These are phyloP conservation scores for Pentamera pediparva DNA, from an alignment of 53 echinoderm and acorn worm species.

Conservation along the genomic window DNA sequence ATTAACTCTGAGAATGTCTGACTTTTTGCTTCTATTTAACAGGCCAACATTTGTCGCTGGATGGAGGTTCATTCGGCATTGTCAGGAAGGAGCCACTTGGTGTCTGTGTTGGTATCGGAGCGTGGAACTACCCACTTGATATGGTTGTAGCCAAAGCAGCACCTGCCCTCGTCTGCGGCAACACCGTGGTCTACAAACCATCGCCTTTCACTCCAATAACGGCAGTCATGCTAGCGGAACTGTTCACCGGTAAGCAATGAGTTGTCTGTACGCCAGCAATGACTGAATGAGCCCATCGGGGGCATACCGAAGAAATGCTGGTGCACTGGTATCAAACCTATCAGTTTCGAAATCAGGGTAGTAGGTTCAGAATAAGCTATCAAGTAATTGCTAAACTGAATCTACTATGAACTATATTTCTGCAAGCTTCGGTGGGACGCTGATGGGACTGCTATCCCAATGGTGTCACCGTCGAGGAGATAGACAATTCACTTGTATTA, in stretches of 20 bases:
- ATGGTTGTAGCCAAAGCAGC: slow-evolving; percentile 91
- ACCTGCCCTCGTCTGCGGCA: slow-evolving; percentile 85
- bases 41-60: slow-evolving; percentile 79
- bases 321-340: too few relatives aligned
- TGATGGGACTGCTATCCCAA: too few relatives aligned
- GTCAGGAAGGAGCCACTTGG: slow-evolving; percentile 85
- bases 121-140: slow-evolving; percentile 96
- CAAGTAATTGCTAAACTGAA: too few relatives aligned
- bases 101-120: slow-evolving; percentile 96
- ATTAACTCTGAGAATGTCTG: background rate
- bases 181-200: slow-evolving; percentile 98
- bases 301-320: too few relatives aligned
- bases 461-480: too few relatives aligned
- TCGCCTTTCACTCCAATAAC: slow-evolving; percentile 84
- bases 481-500: too few relatives aligned
- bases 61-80: slow-evolving; percentile 80
- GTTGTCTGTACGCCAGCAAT: too few relatives aligned
- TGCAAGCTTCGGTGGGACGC: too few relatives aligned
- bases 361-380: too few relatives aligned
- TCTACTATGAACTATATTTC: too few relatives aligned
- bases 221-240: slow-evolving; percentile 71
- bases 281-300: too few relatives aligned
- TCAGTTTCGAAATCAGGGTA: too few relatives aligned
- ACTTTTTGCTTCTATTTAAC: slow-evolving; percentile 14
- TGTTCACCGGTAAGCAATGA: slow-evolving; percentile 51